Evolutionary conservation across 2,888 invertebrate genomes (phyloP), one percentile per base, ranked within the genome.

Genomic region (Dryobota labecula): DNA sequence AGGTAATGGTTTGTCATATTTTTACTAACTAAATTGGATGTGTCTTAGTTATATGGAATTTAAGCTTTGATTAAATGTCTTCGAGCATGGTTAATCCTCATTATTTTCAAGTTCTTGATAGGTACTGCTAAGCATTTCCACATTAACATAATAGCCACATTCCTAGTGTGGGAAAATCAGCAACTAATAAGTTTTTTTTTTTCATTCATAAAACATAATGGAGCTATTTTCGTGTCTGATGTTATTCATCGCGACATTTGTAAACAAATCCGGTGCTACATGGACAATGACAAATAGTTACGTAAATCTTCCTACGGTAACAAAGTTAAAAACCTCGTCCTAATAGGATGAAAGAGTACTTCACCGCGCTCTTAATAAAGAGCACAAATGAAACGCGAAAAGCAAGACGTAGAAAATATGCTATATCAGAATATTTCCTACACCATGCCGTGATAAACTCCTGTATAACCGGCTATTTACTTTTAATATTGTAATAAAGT

Each of bases 211-310:
- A 57, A 30, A 45, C 41, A 54, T 62, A 65, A 57, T 54, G 1
- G 36, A 51, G 33, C 20, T 47, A 60, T 78, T 70, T 54, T 70
- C 24, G 24, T 70, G 30, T 38, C 18, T 56, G 36, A 53, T 49
- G 53, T 65, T 43, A 57, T 67, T 67, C 60, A 64, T 33, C 20
- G 64, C 36, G 43, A 38, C 49, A 64, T 49, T 73, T 61, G 43
- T 64, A 53, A 57, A 64, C 54, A 64, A 61, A 69, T 62, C 74
- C 18, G 24, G 38, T 54, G 13, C 9, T 67, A 41, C 45, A 51
- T 54, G 27, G 18, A 53, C 45, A 73, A 30, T 47, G 45, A 56
- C 27, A 47, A 60, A 63, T 27, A 33, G 49, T 64, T 64, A n/a
- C 43, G 43, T 51, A 68, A 67, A 60, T 60, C 24, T 27, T 47